A percentile compares a stretch with the other conserved stretches of the same genome.
phyloP scores from a whole-genome alignment of 2,888 invertebrate genomes.

The Pandemis heparana region DNA sequence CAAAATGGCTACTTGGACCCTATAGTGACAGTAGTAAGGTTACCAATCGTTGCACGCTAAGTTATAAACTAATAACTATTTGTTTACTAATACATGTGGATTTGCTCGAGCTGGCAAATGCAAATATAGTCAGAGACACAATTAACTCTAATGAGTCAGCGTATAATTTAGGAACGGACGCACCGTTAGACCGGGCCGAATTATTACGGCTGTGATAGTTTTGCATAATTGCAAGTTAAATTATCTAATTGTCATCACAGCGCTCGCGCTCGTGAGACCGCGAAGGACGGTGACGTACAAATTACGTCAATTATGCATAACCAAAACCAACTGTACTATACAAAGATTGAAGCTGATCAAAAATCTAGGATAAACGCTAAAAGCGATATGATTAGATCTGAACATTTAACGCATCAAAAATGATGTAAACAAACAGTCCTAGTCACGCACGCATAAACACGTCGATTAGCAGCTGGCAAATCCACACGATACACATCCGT shows the following conservation, averaged over 20 bases:
- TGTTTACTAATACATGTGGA: not conserved
- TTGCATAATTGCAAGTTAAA: slow-evolving; percentile 41
- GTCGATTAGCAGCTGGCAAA: slow-evolving; percentile 55
- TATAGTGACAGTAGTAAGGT: not conserved
- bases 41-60: not conserved
- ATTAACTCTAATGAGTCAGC: slow-evolving; percentile 13
- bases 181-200: not conserved
- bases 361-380: not conserved
- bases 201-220: slow-evolving; percentile 21
- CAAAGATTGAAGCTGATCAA: slow-evolving; percentile 31
- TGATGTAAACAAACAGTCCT: slow-evolving; percentile 42
- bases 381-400: slow-evolving; percentile 4
- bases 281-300: slow-evolving; percentile 63
- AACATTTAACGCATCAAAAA: slow-evolving; percentile 19
- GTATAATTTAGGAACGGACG: slow-evolving; percentile 12
- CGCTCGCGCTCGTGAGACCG: slow-evolving; percentile 64
- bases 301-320: slow-evolving; percentile 60
- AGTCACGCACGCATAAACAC: slow-evolving; percentile 48
- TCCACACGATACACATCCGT: slow-evolving; percentile 50
- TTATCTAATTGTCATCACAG: slow-evolving; percentile 46
- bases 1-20: not conserved
- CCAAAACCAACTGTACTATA: slow-evolving; percentile 42
- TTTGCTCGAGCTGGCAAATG: not conserved
- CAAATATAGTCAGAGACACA: slow-evolving; percentile 3
- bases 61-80: not conserved